Conservation (phyloP, 1,140 invertebrate species). For the Chlorops oryzae region DNA sequence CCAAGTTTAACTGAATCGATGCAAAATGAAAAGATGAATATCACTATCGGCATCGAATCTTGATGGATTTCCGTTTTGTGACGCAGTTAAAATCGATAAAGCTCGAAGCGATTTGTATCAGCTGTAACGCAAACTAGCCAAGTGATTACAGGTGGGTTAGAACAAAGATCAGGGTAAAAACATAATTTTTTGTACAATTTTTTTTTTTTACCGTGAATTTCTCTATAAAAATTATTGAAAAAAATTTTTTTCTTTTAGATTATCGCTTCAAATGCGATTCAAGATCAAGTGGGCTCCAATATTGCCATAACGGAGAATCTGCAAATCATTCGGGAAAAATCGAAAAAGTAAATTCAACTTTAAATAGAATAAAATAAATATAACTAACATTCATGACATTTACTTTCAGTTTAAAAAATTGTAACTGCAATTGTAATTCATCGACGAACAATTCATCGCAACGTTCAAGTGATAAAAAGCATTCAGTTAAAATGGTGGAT, state of each 20-base stretch:
- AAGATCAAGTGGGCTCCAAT: conserved; percentile 40
- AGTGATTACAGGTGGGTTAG: conserved; percentile 40
- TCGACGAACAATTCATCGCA: conserved; percentile 19
- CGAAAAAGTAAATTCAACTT: conserved; percentile 34
- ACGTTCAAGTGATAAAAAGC: conserved; percentile 5
- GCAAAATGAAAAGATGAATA: conserved; percentile 79
- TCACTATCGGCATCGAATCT: no score
- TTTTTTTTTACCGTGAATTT: no score
- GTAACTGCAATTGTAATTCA: conserved; percentile 39
- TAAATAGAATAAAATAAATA: neutral
- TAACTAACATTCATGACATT: neutral
- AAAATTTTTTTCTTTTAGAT: conserved; percentile 23
- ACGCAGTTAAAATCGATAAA: conserved; percentile 79
- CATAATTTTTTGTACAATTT: neutral
- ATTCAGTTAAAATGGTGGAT: conserved; percentile 35
- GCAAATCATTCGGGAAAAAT: conserved; percentile 41
- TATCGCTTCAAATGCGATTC: conserved; percentile 38
- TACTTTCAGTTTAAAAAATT: conserved; percentile 35
- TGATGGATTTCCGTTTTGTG: no score
- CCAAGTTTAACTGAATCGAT: conserved; percentile 85
- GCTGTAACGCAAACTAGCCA: conserved; percentile 62
- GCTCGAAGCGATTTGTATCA: conserved; percentile 76
- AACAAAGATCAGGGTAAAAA: neutral
- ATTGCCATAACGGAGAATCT: conserved; percentile 43
- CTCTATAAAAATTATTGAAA: neutral